A percentile compares a stretch with the other conserved stretches of the same genome.
Conservation (phyloP, 1,140 invertebrate genomes). For the Camponotus floridanus region DNA sequence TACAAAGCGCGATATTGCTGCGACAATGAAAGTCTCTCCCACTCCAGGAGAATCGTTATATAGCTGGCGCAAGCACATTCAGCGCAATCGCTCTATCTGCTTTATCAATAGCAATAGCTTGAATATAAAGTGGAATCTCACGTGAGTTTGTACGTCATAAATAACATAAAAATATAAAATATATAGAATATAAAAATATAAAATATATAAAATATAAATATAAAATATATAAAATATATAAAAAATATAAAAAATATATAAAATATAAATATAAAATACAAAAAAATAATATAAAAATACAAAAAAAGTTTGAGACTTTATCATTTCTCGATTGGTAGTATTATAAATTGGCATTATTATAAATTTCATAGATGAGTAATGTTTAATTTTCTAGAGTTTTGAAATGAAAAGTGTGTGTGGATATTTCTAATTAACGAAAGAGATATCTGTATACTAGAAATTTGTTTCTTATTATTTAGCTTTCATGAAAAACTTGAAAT, state of each 20-base stretch:
- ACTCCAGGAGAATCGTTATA: constrained; percentile 33
- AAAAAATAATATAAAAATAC: neutral
- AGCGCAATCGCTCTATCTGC: neutral
- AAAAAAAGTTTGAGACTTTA: neutral
- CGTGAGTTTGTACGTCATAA: neutral
- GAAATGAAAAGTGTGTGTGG: no score
- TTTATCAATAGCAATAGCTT: constrained; percentile 30
- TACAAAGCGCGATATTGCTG: constrained; percentile 55
- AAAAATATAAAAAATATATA: no score
- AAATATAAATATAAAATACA: no score
- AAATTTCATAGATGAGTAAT: no score
- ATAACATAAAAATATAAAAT: neutral
- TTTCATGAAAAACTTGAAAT: neutral
- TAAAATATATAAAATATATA: no score
- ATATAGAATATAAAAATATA: no score
- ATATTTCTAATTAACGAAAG: no score
- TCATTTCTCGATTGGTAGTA: no score
- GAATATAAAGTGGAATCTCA: neutral
- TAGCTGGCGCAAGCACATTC: constrained; percentile 22
- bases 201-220: no score
- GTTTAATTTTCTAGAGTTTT: no score
- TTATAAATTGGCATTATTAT: no score
- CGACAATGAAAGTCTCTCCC: constrained; percentile 40
- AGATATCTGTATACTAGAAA: no score
- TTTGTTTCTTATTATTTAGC: neutral